phyloP scores from a whole-genome alignment of 2,888 invertebrate genomes.

The Parthenolecanium corni region DNA sequence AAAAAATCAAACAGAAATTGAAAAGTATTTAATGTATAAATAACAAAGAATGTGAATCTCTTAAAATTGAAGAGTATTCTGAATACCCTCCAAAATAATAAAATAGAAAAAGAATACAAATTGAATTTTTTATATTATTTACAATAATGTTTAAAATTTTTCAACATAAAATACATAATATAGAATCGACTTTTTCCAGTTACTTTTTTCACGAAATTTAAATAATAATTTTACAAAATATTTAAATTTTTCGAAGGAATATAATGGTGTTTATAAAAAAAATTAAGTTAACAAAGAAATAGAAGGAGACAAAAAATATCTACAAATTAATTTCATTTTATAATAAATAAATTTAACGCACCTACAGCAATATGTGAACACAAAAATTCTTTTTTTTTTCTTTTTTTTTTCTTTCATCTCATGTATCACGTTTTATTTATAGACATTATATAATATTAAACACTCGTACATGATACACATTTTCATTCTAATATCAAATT shows the following conservation, averaged over 20 bases:
- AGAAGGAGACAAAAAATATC: neutral
- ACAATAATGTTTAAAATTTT: neutral
- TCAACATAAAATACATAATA: neutral
- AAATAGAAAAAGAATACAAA: slow-evolving; percentile 22
- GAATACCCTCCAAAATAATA: slow-evolving; percentile 11
- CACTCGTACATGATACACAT: too few species aligned
- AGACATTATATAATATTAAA: too few species aligned
- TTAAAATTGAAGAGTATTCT: slow-evolving; percentile 8
- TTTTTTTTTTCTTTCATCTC: too few species aligned
- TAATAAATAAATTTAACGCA: too few species aligned
- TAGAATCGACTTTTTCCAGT: neutral
- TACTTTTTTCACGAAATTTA: slow-evolving; percentile 3
- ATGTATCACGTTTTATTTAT: too few species aligned
- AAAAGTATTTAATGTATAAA: slow-evolving; percentile 26
- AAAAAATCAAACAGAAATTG: slow-evolving; percentile 1
- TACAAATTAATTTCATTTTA: neutral
- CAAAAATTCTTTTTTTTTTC: neutral
- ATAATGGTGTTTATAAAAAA: neutral
- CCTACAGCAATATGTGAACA: neutral
- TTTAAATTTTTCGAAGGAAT: slow-evolving; percentile 7
- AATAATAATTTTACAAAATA: slow-evolving; percentile 15
- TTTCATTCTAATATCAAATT: too few species aligned
- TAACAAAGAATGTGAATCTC: slow-evolving; percentile 24
- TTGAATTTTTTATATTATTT: slow-evolving; percentile 19
- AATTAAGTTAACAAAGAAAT: neutral